A percentile compares a stretch with the other conserved stretches of the same genome.
phyloP scores from a whole-genome alignment of 2,113 vertebrate genomes.

The Takifugu bimaculatus region DNA sequence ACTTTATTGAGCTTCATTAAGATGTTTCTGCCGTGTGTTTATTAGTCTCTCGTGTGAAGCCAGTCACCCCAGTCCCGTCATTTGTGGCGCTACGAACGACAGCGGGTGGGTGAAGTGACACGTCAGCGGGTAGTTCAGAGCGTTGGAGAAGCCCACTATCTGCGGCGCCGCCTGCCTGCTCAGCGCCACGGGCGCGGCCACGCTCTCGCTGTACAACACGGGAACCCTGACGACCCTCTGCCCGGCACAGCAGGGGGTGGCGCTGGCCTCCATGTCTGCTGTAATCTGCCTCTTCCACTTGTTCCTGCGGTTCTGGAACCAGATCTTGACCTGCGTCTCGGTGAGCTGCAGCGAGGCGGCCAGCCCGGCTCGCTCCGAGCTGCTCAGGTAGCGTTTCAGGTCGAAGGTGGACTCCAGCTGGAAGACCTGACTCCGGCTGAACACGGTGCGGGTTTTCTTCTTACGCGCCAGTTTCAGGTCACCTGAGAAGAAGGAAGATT shows the following conservation, averaged over 20 bases:
- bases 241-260: constrained; percentile 62
- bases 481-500: constrained; percentile 23
- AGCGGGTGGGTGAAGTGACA: constrained; percentile 75
- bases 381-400: constrained; percentile 85
- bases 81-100: constrained; percentile 81
- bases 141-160: constrained; percentile 74
- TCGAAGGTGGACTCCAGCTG: constrained; percentile 86
- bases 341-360: constrained; percentile 82
- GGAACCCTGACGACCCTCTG: constrained; percentile 86
- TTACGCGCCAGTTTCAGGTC: constrained; percentile 63
- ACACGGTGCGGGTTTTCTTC: constrained; percentile 87
- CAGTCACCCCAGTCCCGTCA: constrained; percentile 84
- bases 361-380: constrained; percentile 80
- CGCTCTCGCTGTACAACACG: constrained; percentile 82
- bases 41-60: constrained; percentile 5
- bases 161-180: constrained; percentile 68
- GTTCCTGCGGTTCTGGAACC: constrained; percentile 87
- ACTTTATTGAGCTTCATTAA: background rate
- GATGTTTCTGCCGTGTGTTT: constrained; percentile 18
- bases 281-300: constrained; percentile 88
- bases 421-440: constrained; percentile 84
- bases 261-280: constrained; percentile 82
- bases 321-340: constrained; percentile 88
- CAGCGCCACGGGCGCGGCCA: constrained; percentile 54
- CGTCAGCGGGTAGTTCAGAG: constrained; percentile 77